Evolutionary conservation across 2,888 invertebrate genomes (phyloP).

Genomic region (Augiades crinisus): DNA sequence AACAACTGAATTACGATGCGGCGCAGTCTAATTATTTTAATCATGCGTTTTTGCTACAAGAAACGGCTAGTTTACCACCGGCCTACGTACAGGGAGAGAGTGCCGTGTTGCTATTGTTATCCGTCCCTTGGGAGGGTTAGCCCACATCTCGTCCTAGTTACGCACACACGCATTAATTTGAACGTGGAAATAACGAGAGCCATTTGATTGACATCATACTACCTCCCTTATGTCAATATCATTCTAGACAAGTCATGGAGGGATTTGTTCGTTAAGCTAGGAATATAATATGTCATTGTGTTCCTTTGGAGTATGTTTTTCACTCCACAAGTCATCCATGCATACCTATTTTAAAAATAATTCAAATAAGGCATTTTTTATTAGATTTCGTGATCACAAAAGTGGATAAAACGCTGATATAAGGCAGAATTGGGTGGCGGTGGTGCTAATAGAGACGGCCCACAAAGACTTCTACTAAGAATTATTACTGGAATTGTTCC

Average conservation of each 20-base stretch:
- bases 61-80: conserved; percentile 12
- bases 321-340: no score
- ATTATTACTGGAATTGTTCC: not conserved
- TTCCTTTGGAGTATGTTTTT: no score
- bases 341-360: no score
- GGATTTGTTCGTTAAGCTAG: no score
- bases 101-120: conserved; percentile 72
- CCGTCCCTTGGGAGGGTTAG: conserved; percentile 67
- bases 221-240: not conserved
- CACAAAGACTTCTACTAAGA: no score
- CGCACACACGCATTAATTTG: conserved; percentile 55
- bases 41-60: not conserved
- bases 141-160: conserved; percentile 64
- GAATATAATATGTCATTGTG: no score
- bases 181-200: conserved; percentile 29
- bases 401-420: no score
- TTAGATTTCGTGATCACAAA: no score
- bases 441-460: no score
- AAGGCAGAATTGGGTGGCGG: no score
- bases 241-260: no score
- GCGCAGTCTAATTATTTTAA: conserved; percentile 35
- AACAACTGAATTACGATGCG: conserved; percentile 5
- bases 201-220: conserved; percentile 18
- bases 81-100: conserved; percentile 25
- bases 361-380: no score